phyloP scores from a whole-genome alignment of 2,797 vertebrate genomes.

The Helarctos malayanus region DNA sequence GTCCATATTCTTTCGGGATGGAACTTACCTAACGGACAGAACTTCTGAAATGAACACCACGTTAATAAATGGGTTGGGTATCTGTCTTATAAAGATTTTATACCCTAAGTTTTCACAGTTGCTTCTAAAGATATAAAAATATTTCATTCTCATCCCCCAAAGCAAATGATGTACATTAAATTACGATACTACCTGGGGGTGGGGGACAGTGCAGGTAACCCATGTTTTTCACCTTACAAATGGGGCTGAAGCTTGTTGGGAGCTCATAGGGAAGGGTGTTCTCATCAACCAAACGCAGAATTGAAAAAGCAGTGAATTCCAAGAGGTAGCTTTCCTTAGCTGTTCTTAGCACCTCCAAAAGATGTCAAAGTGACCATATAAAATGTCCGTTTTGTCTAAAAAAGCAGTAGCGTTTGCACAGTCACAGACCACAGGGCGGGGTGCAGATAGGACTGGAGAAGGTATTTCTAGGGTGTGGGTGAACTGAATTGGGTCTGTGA shows the following conservation, averaged over 20 bases:
- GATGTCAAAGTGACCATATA: slow-evolving; percentile 58
- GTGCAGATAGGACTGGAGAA: not conserved
- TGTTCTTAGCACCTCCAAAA: slow-evolving; percentile 78
- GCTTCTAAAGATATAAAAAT: slow-evolving; percentile 25
- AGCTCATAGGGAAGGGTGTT: slow-evolving; percentile 30
- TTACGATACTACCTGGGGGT: not conserved
- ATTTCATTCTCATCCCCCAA: slow-evolving; percentile 27
- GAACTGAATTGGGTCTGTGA: not conserved
- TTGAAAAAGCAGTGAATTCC: slow-evolving; percentile 52
- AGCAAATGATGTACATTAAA: slow-evolving; percentile 40
- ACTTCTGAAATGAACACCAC: slow-evolving; percentile 7
- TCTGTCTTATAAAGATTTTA: not conserved
- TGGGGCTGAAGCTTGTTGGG: not conserved
- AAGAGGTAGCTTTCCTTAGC: slow-evolving; percentile 53
- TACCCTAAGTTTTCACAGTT: not conserved
- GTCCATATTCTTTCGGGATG: slow-evolving; percentile 41
- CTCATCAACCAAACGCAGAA: slow-evolving; percentile 52
- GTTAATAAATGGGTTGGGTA: not conserved
- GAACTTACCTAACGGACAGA: slow-evolving; percentile 4
- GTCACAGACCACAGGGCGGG: slow-evolving; percentile 22
- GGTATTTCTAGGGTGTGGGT: not conserved
- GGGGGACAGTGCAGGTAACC: not conserved
- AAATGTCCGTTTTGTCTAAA: slow-evolving; percentile 75
- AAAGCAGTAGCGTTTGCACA: slow-evolving; percentile 52
- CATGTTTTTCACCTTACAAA: slow-evolving; percentile 51